phyloP scores from a whole-genome alignment of 2,113 vertebrate genomes.

The Hypanus sabinus region DNA sequence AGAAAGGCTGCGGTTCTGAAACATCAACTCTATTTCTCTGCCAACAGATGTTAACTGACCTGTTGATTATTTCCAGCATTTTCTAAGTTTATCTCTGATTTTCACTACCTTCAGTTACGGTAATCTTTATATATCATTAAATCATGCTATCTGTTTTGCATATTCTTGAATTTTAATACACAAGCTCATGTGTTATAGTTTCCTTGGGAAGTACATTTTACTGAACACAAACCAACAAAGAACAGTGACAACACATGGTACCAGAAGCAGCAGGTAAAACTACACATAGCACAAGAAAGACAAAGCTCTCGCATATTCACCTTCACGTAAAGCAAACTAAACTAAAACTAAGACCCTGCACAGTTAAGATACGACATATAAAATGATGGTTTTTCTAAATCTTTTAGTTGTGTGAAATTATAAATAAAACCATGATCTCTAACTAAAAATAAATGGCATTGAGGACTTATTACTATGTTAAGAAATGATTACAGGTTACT shows the following conservation, averaged over 20 bases:
- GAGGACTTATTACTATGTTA: background rate
- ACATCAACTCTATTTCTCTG: too few relatives aligned
- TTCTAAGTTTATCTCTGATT: too few relatives aligned
- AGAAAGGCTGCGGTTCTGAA: too few relatives aligned
- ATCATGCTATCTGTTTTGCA: conserved; percentile 13
- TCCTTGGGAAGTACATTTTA: background rate
- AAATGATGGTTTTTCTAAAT: background rate
- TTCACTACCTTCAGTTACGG: too few relatives aligned
- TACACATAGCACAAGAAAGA: conserved; percentile 21
- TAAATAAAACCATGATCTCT: background rate
- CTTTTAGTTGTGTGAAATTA: background rate
- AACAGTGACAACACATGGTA: conserved; percentile 13
- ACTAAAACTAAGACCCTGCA: conserved; percentile 23
- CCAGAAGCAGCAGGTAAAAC: conserved; percentile 23
- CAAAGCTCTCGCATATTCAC: conserved; percentile 16
- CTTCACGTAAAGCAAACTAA: conserved; percentile 32
- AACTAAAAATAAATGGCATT: background rate
- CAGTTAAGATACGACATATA: background rate
- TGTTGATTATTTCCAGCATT: too few relatives aligned
- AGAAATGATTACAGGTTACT: background rate
- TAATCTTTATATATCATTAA: background rate
- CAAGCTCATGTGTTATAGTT: background rate
- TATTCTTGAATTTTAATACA: background rate
- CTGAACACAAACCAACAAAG: background rate
- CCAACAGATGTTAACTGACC: too few relatives aligned